A percentile compares a stretch with the other conserved stretches of the same genome.
Evolutionary conservation across 2,888 invertebrate genomes (phyloP).

Genomic region (Metalampra italica): DNA sequence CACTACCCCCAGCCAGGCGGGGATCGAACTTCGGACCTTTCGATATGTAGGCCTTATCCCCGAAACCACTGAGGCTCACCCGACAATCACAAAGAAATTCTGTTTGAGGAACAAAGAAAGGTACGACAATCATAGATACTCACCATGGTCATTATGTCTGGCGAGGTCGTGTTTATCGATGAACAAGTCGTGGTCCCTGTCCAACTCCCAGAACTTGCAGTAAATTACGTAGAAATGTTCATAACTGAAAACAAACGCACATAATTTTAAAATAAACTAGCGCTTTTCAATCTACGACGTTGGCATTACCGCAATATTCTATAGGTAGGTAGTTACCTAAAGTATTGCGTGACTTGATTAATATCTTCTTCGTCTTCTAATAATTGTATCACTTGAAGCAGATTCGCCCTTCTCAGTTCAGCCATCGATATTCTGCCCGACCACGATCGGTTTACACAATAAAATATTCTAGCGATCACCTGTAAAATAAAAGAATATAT

Average conservation of each 20-base stretch:
- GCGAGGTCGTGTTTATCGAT: constrained; percentile 96
- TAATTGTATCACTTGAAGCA: constrained; percentile 88
- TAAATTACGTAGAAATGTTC: constrained; percentile 99
- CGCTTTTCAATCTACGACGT: not conserved
- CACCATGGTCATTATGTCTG: constrained; percentile 97
- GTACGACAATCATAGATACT: too few species aligned
- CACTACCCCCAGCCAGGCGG: too few species aligned
- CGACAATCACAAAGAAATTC: too few species aligned
- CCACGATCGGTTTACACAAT: constrained; percentile 98
- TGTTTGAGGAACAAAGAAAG: too few species aligned
- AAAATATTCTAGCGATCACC: constrained; percentile 98
- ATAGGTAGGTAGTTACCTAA: constrained; percentile 55
- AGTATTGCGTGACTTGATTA: constrained; percentile 93
- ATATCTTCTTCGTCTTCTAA: constrained; percentile 98
- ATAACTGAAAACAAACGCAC: constrained; percentile 86
- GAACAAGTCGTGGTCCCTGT: constrained; percentile 97
- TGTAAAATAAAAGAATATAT: constrained; percentile 50
- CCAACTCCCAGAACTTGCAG: constrained; percentile 99
- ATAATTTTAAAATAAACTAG: not conserved
- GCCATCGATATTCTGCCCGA: constrained; percentile 92
- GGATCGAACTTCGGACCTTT: too few species aligned
- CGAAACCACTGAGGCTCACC: too few species aligned
- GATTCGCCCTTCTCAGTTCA: constrained; percentile 94
- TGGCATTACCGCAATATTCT: not conserved
- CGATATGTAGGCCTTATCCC: too few species aligned